Conservation (phyloP, 2,797 vertebrate species). For the Australoheros facetus region DNA sequence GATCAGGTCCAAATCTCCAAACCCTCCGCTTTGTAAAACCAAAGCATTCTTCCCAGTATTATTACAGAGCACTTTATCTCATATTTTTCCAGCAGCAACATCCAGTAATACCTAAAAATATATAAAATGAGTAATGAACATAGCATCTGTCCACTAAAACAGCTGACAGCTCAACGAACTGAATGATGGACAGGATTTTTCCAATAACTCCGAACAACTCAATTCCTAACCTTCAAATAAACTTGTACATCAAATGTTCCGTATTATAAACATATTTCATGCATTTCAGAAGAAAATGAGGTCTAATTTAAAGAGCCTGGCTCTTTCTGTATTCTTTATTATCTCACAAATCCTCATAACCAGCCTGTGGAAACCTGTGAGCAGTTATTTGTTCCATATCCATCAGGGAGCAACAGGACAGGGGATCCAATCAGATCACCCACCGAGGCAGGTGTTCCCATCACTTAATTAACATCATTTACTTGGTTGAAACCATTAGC, state of each 20-base stretch:
- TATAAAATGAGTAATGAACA: not conserved
- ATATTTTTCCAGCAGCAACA: slow-evolving; percentile 5
- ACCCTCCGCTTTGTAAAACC: slow-evolving; percentile 4
- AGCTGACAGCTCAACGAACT: not conserved
- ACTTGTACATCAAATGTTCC: not conserved
- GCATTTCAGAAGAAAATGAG: not conserved
- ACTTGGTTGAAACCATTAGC: not conserved
- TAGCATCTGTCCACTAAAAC: not conserved
- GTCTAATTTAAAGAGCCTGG: fast-evolving
- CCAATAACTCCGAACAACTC: not conserved
- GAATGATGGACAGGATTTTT: not conserved
- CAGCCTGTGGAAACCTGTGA: not conserved
- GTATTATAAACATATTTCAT: not conserved
- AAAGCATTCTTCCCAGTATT: slow-evolving; percentile 5
- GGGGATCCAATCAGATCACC: slow-evolving; percentile 1
- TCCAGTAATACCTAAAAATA: not conserved
- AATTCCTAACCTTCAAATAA: not conserved
- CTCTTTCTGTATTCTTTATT: not conserved
- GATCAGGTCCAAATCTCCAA: not conserved
- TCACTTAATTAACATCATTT: not conserved
- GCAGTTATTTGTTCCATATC: not conserved
- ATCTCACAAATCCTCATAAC: not conserved
- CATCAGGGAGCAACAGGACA: fast-evolving
- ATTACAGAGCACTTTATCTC: not conserved
- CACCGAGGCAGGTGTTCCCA: not conserved